These are phyloP conservation scores for Anseranas semipalmata DNA, from an alignment of 2,113 vertebrate species.

Conservation along the genomic window DNA sequence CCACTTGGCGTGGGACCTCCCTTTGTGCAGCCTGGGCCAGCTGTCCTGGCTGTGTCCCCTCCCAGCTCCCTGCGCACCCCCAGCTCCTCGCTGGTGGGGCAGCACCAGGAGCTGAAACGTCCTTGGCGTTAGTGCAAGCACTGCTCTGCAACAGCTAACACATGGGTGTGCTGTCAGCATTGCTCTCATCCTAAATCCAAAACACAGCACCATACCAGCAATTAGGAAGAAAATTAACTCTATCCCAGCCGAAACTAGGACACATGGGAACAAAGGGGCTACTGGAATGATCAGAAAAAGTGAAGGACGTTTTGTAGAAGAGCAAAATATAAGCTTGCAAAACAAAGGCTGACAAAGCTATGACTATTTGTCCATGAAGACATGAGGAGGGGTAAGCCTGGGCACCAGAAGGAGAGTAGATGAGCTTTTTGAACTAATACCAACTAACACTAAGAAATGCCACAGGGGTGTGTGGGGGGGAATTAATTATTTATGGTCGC, in stretches of 20 bases:
- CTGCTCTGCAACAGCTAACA: not conserved
- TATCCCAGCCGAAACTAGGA: too few relatives aligned
- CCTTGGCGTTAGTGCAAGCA: not conserved
- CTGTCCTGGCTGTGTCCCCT: not conserved
- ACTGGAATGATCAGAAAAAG: not conserved
- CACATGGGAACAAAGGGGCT: not conserved
- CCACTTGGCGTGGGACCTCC: not conserved
- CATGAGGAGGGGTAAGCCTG: accelerated
- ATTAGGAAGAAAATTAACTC: not conserved
- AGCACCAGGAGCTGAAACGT: not conserved
- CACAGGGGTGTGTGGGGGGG: too few relatives aligned
- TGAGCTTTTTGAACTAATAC: not conserved
- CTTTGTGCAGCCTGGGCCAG: not conserved
- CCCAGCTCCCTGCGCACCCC: not conserved
- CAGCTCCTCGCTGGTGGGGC: not conserved
- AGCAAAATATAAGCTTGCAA: not conserved
- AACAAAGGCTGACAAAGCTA: not conserved
- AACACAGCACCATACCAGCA: not conserved
- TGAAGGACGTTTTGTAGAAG: not conserved
- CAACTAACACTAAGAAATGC: not conserved
- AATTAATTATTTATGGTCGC: not conserved
- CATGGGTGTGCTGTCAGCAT: not conserved
- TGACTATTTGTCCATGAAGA: not conserved
- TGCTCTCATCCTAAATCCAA: not conserved
- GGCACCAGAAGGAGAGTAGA: not conserved